Conservation (phyloP, 2,113 vertebrate species). For the Glareola pratincola region DNA sequence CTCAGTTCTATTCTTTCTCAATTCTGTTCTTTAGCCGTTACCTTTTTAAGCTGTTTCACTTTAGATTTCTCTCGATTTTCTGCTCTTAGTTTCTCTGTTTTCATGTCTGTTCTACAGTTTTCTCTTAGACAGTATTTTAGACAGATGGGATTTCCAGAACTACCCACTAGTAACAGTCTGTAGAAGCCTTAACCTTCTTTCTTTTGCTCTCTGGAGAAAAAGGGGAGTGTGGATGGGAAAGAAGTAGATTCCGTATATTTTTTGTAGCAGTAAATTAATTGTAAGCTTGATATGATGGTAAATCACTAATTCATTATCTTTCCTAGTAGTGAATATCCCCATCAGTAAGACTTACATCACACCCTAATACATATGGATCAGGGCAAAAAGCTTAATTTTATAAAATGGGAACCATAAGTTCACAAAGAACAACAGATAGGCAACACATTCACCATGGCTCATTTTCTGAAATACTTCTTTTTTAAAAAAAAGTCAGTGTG, state of each 20-base stretch:
- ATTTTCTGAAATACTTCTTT: not conserved
- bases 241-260: not conserved
- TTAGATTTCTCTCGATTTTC: not conserved
- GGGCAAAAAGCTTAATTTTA: not conserved
- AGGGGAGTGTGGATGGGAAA: not conserved
- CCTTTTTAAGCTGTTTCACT: not conserved
- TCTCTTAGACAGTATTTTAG: not conserved
- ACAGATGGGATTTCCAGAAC: not conserved
- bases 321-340: not conserved
- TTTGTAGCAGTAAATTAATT: not conserved
- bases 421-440: not conserved
- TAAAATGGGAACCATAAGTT: not conserved
- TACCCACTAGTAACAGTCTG: not conserved
- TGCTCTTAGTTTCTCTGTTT: not conserved
- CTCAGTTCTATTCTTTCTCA: not conserved
- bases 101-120: not conserved
- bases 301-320: not conserved
- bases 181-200: not conserved
- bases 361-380: not conserved
- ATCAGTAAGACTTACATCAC: not conserved
- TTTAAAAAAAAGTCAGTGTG: not conserved
- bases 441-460: not conserved
- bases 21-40: not conserved
- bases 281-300: not conserved
- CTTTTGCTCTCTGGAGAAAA: not conserved